phyloP scores from a whole-genome alignment of 2,888 invertebrate genomes.

The Petrolisthes manimaculis region DNA sequence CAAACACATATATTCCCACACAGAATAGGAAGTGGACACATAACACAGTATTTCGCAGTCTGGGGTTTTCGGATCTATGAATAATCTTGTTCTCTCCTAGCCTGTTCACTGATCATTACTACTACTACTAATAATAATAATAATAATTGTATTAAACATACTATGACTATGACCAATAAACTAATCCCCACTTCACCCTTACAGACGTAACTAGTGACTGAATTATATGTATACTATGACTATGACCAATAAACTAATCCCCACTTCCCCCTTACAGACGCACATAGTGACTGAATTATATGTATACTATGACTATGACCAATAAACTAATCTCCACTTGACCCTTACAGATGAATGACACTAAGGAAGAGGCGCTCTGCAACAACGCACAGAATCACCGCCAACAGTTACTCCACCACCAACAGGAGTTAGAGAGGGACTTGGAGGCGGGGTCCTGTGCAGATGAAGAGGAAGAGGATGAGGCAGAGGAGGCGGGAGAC shows the following conservation, averaged over 20 bases:
- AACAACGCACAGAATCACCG: slow-evolving; percentile 54
- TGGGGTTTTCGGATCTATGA: too few species aligned
- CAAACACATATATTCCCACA: too few species aligned
- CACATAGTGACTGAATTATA: neutral
- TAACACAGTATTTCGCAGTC: too few species aligned
- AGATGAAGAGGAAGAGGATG: slow-evolving; percentile 42
- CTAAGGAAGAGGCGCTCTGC: slow-evolving; percentile 53
- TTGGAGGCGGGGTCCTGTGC: slow-evolving; percentile 49
- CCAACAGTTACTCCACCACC: slow-evolving; percentile 51
- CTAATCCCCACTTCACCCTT: too few species aligned
- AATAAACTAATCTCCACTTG: neutral
- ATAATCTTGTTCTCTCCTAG: too few species aligned
- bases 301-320: neutral
- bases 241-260: neutral
- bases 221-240: neutral
- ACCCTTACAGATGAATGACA: slow-evolving; percentile 40
- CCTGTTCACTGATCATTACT: too few species aligned
- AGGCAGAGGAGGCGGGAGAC: neutral
- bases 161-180: too few species aligned
- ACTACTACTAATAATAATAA: too few species aligned
- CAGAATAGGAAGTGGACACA: too few species aligned
- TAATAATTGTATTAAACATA: too few species aligned
- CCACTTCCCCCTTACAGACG: too few species aligned
- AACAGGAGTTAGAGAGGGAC: slow-evolving; percentile 51
- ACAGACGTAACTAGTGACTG: too few species aligned